Percentiles rank a stretch among this genome's conserved stretches.
Evolutionary conservation across 2,888 invertebrate genomes (phyloP).

Genomic region (Lamellibrachia columna): DNA sequence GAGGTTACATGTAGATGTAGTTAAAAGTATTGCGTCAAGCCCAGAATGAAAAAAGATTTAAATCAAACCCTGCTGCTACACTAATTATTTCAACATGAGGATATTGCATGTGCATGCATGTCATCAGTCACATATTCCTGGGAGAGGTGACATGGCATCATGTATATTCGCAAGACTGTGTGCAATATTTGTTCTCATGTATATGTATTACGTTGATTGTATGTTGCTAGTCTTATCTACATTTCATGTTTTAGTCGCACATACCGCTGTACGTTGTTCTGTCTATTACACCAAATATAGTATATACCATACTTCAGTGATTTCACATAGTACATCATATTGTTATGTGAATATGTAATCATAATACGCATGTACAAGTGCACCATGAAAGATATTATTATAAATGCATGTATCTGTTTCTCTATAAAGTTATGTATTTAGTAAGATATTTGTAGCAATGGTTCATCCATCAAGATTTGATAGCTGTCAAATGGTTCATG

Average conservation of each 20-base stretch:
- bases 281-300: neutral
- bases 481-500: too few relatives aligned
- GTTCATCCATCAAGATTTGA: neutral
- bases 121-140: too few relatives aligned
- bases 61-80: too few relatives aligned
- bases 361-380: neutral
- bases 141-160: too few relatives aligned
- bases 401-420: neutral
- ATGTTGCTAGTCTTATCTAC: neutral
- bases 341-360: too few relatives aligned
- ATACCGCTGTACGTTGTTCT: neutral
- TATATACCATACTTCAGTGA: neutral
- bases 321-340: too few relatives aligned
- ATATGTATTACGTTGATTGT: neutral
- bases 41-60: too few relatives aligned
- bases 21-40: too few relatives aligned
- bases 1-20: too few relatives aligned
- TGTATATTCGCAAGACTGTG: neutral
- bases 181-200: neutral
- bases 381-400: neutral
- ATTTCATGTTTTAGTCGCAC: neutral
- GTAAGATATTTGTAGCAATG: neutral
- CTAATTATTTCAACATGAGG: too few relatives aligned
- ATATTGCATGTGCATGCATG: too few relatives aligned
- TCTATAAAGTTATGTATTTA: neutral